Base-by-base conservation (phyloP, 2,888 invertebrate species). In the Drosophila anomalata region DNA sequence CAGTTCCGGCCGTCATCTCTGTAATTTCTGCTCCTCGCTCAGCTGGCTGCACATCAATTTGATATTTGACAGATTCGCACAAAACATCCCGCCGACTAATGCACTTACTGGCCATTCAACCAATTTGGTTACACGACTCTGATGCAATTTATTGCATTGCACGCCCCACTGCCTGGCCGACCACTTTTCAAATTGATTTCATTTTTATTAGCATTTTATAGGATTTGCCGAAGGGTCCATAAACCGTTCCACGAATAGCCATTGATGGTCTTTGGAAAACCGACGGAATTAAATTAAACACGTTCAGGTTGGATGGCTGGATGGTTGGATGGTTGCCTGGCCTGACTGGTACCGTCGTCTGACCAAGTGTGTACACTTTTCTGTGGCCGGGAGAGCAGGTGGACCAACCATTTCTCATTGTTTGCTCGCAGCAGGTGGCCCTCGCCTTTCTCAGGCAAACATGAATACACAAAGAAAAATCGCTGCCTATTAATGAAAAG, bases 61-160 rank as follows among this genome's bases (percentile, higher is more conserved):
- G 57, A 75, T 67, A 78, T 83, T 83, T 61, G 44, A 55, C 50
- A 61, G 53, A 61, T 42, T 51, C 61, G 50, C 44, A 50, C 51
- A 46, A 52, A 71, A 42, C 51, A 47, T 29, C 41, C 46, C 46
- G 52, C 36, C 47, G 62, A 46, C 77, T 83, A 79, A 77, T 88
- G 72, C 88, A 77, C 73, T 85, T 88, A 88, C 73, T 83, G 80
- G 74, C 66, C 78, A 85, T 88, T 85, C 87, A 86, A 86, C 80
- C 87, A 82, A 87, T 85, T 87, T 67, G 73, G 82, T 85, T 85
- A 77, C 78, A 82, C 75, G 76, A 78, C 76, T 85, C 53, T 68
- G 73, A 73, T 86, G 72, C 77, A 87, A 88, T 87, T 86, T 83
- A 79, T 74, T 76, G 79, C 79, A 72, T 56, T 71, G 69, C 71